phyloP scores from a whole-genome alignment of 2,797 vertebrate genomes.

The Picus viridis region DNA sequence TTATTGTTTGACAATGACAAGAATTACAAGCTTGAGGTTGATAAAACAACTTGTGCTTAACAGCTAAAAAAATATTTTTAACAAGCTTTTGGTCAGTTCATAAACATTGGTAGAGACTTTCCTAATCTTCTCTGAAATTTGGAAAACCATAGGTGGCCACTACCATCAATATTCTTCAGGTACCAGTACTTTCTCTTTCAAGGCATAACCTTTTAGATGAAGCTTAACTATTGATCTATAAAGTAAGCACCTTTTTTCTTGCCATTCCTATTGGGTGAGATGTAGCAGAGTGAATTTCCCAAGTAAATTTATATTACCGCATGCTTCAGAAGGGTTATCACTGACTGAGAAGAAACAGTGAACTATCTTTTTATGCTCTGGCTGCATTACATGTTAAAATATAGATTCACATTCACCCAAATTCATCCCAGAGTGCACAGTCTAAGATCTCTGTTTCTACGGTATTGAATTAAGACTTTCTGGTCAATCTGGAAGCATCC shows the following conservation, averaged over 20 bases:
- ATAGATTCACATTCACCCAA: background rate
- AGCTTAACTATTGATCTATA: slow-evolving; percentile 9
- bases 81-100: background rate
- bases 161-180: background rate
- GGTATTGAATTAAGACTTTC: background rate
- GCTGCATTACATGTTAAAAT: background rate
- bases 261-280: background rate
- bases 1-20: background rate
- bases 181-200: background rate
- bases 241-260: background rate
- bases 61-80: background rate
- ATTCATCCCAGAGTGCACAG: background rate
- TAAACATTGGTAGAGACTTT: background rate
- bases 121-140: background rate
- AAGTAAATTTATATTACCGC: background rate
- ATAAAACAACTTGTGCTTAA: background rate
- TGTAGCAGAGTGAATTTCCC: background rate
- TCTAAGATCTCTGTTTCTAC: background rate
- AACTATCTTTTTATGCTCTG: slow-evolving; percentile 11
- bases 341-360: background rate
- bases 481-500: slow-evolving; percentile 51
- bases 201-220: background rate
- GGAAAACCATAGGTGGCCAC: background rate
- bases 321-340: background rate
- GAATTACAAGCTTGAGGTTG: background rate